A percentile compares a stretch with the other conserved stretches of the same genome.
Evolutionary conservation across 1,140 invertebrate species (phyloP).

Genomic region (Dendroctonus ponderosae): DNA sequence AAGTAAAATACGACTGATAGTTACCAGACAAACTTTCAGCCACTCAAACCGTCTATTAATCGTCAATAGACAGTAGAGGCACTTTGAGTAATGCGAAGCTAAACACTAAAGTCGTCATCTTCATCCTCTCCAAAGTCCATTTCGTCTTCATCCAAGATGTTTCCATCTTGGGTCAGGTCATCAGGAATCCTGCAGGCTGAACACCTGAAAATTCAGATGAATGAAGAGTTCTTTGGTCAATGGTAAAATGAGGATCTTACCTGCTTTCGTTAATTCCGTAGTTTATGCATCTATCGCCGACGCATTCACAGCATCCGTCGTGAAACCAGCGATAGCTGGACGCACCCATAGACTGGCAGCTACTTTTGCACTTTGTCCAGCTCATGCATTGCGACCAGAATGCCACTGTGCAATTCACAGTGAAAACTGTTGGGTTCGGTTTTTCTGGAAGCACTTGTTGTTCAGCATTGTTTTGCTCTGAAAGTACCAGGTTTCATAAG

Average conservation of each 20-base stretch:
- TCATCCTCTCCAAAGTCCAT: too few relatives aligned
- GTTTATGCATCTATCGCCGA: conserved; percentile 85
- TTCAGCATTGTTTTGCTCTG: conserved; percentile 60
- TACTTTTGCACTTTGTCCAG: conserved; percentile 78
- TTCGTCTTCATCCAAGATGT: too few relatives aligned
- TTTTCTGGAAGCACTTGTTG: conserved; percentile 61
- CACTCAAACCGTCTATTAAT: too few relatives aligned
- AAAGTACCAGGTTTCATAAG: conserved; percentile 23
- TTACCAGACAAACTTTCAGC: too few relatives aligned
- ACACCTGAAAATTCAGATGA: neutral
- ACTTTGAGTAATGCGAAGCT: too few relatives aligned
- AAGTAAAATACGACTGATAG: too few relatives aligned
- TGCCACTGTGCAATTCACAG: conserved; percentile 88
- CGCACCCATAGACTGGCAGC: conserved; percentile 72
- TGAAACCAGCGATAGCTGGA: conserved; percentile 87
- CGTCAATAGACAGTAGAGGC: too few relatives aligned
- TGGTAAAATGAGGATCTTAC: conserved; percentile 43
- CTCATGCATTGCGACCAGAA: conserved; percentile 90
- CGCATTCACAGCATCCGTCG: conserved; percentile 92
- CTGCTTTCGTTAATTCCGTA: conserved; percentile 88
- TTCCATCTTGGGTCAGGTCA: neutral
- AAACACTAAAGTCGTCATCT: too few relatives aligned
- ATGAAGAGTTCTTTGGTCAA: neutral
- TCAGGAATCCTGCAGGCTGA: neutral
- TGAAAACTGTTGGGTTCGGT: conserved; percentile 62